Percentiles rank a stretch among this genome's conserved stretches.
Evolutionary conservation across 2,888 invertebrate species (phyloP).

Genomic region (Tenthredo notha): DNA sequence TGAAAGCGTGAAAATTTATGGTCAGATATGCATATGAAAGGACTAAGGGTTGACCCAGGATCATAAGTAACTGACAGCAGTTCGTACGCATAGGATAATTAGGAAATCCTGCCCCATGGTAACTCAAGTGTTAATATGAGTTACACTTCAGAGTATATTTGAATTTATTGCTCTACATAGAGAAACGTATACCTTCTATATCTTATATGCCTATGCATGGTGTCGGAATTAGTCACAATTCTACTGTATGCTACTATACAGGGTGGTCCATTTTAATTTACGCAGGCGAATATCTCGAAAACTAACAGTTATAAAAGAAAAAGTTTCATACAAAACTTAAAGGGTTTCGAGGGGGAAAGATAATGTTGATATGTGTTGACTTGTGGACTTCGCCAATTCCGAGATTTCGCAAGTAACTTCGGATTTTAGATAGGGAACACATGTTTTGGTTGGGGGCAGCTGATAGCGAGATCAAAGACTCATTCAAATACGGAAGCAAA

Average conservation of each 20-base stretch:
- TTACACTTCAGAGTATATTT: neutral
- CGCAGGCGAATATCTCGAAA: too few relatives aligned
- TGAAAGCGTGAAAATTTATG: slow-evolving; percentile 19
- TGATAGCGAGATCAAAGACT: too few relatives aligned
- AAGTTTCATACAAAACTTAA: too few relatives aligned
- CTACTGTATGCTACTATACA: neutral
- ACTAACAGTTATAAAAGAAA: too few relatives aligned
- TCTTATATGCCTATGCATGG: neutral
- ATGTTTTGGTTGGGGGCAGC: too few relatives aligned
- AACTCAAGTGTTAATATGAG: slow-evolving; percentile 17
- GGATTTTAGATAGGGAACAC: too few relatives aligned
- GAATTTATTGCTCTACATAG: slow-evolving; percentile 3
- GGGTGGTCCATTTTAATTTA: too few relatives aligned
- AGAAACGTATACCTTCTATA: neutral
- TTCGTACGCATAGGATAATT: slow-evolving; percentile 31
- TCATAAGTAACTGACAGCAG: slow-evolving; percentile 46
- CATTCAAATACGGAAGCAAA: too few relatives aligned
- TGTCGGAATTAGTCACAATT: neutral
- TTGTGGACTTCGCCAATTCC: too few relatives aligned
- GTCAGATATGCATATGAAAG: slow-evolving; percentile 28
- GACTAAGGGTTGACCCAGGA: slow-evolving; percentile 27
- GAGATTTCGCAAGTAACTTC: too few relatives aligned
- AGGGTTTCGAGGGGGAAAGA: too few relatives aligned
- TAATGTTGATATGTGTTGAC: too few relatives aligned
- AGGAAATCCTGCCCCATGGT: slow-evolving; percentile 45